A percentile compares a stretch with the other conserved stretches of the same genome.
Conservation (phyloP, 2,797 vertebrate genomes). For the Carcharodon carcharias region DNA sequence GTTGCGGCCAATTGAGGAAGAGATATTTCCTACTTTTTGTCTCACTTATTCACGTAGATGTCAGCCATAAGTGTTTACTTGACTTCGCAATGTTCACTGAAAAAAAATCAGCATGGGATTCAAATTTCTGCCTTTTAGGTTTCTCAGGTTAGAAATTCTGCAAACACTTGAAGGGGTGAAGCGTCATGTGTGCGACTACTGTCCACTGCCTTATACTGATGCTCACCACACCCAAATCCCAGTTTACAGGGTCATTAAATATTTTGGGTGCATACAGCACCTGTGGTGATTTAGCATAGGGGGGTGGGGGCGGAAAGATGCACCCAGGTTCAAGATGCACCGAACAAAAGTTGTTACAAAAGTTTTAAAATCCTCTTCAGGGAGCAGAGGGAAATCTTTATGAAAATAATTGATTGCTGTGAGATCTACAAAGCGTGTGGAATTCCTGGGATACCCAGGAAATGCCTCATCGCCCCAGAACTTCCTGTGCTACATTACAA, state of each 20-base stretch:
- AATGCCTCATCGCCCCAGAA: neutral
- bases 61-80: neutral
- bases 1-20: neutral
- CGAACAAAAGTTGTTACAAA: neutral
- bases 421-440: neutral
- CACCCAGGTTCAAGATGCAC: neutral
- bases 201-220: neutral
- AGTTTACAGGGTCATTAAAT: neutral
- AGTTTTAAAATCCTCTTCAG: neutral
- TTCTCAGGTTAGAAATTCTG: neutral
- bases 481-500: neutral
- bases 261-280: neutral
- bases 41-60: neutral
- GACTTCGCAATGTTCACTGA: neutral
- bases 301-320: neutral
- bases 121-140: neutral
- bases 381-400: neutral
- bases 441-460: neutral
- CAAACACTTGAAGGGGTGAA: neutral
- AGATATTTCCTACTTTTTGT: neutral
- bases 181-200: neutral
- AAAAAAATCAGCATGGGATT: neutral
- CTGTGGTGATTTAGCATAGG: neutral
- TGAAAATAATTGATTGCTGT: neutral
- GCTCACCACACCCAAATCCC: neutral